Percentiles rank a stretch among this genome's conserved stretches.
Conservation (phyloP, 2,888 invertebrate genomes). For the Drosophila phalerata region DNA sequence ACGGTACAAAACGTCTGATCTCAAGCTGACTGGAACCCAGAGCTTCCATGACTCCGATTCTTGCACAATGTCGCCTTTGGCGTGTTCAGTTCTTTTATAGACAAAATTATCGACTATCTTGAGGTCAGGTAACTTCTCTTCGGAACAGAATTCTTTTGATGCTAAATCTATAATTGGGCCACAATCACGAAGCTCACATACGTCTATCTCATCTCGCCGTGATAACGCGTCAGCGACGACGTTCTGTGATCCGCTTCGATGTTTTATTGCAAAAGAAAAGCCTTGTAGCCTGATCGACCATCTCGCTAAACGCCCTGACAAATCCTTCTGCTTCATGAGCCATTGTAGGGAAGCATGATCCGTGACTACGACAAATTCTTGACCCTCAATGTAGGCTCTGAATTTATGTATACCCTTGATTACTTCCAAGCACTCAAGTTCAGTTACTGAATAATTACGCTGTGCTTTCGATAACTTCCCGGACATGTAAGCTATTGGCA, state of each 20-base stretch:
- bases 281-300: not conserved
- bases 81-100: not conserved
- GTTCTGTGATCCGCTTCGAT: not conserved
- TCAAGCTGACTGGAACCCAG: not conserved
- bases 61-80: not conserved
- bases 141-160: not conserved
- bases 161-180: not conserved
- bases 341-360: not conserved
- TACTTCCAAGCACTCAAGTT: not conserved
- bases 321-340: not conserved
- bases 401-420: not conserved
- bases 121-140: not conserved
- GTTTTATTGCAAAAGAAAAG: not conserved
- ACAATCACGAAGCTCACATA: not conserved
- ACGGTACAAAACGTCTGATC: not conserved
- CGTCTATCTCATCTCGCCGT: not conserved
- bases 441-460: not conserved
- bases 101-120: not conserved
- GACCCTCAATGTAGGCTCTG: not conserved
- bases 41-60: not conserved
- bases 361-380: not conserved
- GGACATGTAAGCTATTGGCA: conserved; percentile 1
- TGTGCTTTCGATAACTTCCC: conserved; percentile 2
- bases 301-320: not conserved
- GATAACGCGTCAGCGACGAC: not conserved